Evolutionary conservation across 2,888 invertebrate genomes (phyloP).

Genomic region (Rhamphomyia laevipes): DNA sequence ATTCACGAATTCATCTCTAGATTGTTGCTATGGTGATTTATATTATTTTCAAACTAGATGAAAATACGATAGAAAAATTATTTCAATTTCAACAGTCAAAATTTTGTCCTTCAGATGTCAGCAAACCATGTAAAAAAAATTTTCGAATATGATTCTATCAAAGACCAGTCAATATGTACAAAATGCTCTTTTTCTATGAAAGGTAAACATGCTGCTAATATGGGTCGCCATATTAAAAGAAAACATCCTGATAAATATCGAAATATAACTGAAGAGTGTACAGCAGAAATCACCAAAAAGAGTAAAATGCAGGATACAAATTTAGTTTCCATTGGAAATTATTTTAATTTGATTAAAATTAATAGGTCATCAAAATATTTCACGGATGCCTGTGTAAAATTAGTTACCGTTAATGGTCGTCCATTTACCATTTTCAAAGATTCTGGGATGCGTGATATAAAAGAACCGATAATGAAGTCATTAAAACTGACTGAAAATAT

Average conservation of each 20-base stretch:
- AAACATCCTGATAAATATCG: too few relatives aligned
- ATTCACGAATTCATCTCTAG: too few relatives aligned
- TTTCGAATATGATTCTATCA: too few relatives aligned
- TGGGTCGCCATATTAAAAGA: neutral
- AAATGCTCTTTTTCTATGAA: neutral
- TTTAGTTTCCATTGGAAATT: neutral
- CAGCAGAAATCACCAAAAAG: neutral
- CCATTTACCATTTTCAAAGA: too few relatives aligned
- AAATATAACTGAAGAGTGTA: neutral
- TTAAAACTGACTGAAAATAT: neutral
- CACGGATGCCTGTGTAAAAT: neutral
- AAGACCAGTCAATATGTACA: too few relatives aligned
- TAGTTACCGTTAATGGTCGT: slow-evolving; percentile 1
- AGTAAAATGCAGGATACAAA: neutral
- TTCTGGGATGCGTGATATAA: neutral
- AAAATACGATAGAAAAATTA: too few relatives aligned
- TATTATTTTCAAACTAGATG: too few relatives aligned
- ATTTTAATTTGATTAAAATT: neutral
- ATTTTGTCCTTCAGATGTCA: too few relatives aligned
- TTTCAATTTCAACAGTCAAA: too few relatives aligned
- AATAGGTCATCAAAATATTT: neutral
- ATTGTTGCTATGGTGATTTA: too few relatives aligned
- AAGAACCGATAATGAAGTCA: neutral
- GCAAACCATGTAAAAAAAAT: too few relatives aligned
- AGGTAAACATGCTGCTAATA: neutral